A percentile compares a stretch with the other conserved stretches of the same genome.
Conservation (phyloP, 2,797 vertebrate genomes). For the Phrynocephalus forsythii region DNA sequence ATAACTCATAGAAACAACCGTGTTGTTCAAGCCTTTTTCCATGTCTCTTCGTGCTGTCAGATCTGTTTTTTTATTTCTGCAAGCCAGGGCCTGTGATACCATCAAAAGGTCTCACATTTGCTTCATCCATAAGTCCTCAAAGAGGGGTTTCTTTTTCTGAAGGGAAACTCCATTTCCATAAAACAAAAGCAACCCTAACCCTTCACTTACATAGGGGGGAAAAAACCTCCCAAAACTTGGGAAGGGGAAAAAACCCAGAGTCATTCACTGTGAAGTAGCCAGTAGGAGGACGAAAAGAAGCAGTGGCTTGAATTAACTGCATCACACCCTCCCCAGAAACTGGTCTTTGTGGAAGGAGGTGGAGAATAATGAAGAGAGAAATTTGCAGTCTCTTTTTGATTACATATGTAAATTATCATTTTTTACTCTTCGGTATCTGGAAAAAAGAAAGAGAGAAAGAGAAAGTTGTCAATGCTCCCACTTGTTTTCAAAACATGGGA, state of each 20-base stretch:
- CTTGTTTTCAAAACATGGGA: conserved; percentile 49
- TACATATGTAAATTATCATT: conserved; percentile 50
- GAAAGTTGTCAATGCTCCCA: conserved; percentile 76
- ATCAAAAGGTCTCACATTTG: conserved; percentile 43
- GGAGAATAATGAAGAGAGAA: conserved; percentile 79
- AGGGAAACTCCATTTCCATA: conserved; percentile 49
- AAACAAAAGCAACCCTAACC: conserved; percentile 11
- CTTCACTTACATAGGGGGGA: not conserved
- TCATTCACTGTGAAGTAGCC: conserved; percentile 65
- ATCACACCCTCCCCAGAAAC: conserved; percentile 75
- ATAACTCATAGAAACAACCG: conserved; percentile 25
- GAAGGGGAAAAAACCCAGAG: conserved; percentile 58
- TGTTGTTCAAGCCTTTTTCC: conserved; percentile 46
- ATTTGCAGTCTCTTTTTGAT: conserved; percentile 76
- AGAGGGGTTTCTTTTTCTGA: conserved; percentile 42
- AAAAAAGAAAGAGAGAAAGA: conserved; percentile 67
- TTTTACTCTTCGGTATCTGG: conserved; percentile 82
- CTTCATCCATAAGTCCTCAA: conserved; percentile 41
- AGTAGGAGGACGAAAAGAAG: conserved; percentile 67
- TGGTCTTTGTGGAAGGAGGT: conserved; percentile 77
- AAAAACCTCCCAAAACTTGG: conserved; percentile 1
- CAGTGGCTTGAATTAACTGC: conserved; percentile 70
- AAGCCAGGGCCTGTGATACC: conserved; percentile 43
- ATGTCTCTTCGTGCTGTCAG: conserved; percentile 47
- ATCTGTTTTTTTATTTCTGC: conserved; percentile 37